Conservation (phyloP, 2,113 vertebrate species). For the Pelvicachromis taeniatus region DNA sequence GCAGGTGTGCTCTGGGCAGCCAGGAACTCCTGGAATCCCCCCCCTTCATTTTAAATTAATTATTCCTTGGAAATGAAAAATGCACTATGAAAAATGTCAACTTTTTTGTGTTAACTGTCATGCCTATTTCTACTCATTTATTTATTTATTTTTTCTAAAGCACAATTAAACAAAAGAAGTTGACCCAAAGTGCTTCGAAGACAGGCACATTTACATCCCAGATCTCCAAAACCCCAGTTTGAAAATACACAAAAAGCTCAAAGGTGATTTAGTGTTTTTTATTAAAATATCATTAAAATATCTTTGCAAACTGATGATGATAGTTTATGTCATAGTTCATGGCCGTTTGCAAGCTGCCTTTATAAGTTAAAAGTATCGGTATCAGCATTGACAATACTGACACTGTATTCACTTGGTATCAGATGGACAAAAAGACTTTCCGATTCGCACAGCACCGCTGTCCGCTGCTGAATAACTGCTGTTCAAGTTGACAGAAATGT, state of each 20-base stretch:
- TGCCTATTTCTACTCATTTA: background rate
- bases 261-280: background rate
- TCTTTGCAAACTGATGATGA: background rate
- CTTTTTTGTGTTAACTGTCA: background rate
- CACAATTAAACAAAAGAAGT: background rate
- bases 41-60: background rate
- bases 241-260: background rate
- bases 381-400: background rate
- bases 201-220: background rate
- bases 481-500: background rate
- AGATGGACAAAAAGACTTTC: background rate
- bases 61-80: background rate
- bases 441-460: background rate
- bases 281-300: background rate
- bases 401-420: background rate
- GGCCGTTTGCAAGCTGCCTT: background rate
- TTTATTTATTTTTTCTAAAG: background rate
- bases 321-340: background rate
- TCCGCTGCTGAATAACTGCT: background rate
- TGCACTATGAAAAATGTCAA: background rate
- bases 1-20: too few species aligned
- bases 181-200: background rate
- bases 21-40: too few species aligned
- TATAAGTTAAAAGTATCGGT: background rate
- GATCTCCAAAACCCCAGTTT: background rate